Base-by-base conservation (phyloP, 2,888 invertebrate genomes). In the Choreutis nemorana region DNA sequence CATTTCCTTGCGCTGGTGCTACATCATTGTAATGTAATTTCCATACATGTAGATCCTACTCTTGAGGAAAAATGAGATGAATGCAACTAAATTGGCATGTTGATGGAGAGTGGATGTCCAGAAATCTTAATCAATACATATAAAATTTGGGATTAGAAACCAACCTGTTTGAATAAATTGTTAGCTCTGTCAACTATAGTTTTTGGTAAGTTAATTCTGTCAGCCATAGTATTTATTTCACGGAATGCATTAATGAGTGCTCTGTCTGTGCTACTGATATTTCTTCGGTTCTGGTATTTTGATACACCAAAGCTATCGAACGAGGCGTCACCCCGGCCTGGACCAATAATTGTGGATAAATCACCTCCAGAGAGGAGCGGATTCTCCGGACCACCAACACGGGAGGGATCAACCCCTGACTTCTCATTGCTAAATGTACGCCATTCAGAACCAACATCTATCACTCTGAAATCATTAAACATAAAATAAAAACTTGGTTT, bases 381-480 rank as follows among this genome's bases (percentile, higher is more conserved):
- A 78, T 99, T 99, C 80, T 99, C 99, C 0, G 98, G 95, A 1
- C 97, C 97, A 81, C 99, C 99, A 39, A 99, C 99, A 90, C 99
- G 97, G 72, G 97, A 97, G 3, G 98, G 97, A 71, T 99, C 99
- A 0, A 93, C 94, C 5, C 94, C 92, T 30, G 90, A 89, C 56
- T 97, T 97, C 60, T 99, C 99, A 64, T 98, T 99, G 55, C 96
- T 97, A 71, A 99, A 99, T 34, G 98, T 99, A 62, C 99, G 85
- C 99, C 99, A 99, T 72, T 99, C 99, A 3, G 98, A 97, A 18
- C 99, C 97, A n/a, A 99, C 99, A 73, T 99, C 99, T 41, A 99
- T 97, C 1, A 99, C 96, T 59, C 97, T 95, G 64, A 33, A 55
- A 58, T 18, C n/a, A n/a, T n/a, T n/a, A n/a, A 22, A 8, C n/a